Conservation (phyloP, 1,140 invertebrate species). For the Drosophila mojavensis region DNA sequence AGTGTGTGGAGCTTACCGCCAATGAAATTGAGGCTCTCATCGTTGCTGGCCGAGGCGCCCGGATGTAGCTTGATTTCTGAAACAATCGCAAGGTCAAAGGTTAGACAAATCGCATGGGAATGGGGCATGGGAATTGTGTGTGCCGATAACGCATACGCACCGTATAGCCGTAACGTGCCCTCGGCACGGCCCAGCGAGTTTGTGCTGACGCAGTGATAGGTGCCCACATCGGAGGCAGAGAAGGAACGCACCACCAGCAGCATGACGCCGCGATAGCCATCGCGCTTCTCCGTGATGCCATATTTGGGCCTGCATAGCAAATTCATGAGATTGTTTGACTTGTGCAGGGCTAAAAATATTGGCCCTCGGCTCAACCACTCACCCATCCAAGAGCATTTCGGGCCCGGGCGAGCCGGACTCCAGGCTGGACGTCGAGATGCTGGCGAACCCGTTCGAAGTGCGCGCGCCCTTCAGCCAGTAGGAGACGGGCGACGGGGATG, state of each 20-base stretch:
- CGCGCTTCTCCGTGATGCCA: slow-evolving; percentile 90
- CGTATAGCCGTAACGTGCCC: slow-evolving; percentile 92
- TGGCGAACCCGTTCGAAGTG: slow-evolving; percentile 68
- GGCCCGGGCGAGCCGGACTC: slow-evolving; percentile 81
- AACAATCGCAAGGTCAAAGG: slow-evolving; percentile 34
- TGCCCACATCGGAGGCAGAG: slow-evolving; percentile 91
- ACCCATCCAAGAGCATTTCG: slow-evolving; percentile 92
- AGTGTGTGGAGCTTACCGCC: slow-evolving; percentile 60
- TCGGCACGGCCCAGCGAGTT: slow-evolving; percentile 94
- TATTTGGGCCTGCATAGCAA: slow-evolving; percentile 89
- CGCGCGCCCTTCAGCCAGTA: slow-evolving; percentile 92
- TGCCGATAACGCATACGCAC: slow-evolving; percentile 86
- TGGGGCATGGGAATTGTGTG: slow-evolving; percentile 1
- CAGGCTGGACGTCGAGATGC: slow-evolving; percentile 71
- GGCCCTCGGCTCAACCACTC: slow-evolving; percentile 68
- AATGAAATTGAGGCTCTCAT: slow-evolving; percentile 81
- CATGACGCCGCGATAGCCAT: slow-evolving; percentile 93
- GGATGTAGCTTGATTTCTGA: slow-evolving; percentile 83
- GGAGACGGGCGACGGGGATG: slow-evolving; percentile 92
- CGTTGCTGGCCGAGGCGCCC: slow-evolving; percentile 75
- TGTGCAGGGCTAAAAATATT: slow-evolving; percentile 1
- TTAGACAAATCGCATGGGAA: slow-evolving; percentile 15
- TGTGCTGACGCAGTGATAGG: slow-evolving; percentile 95
- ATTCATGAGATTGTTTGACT: background rate
- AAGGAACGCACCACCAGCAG: slow-evolving; percentile 92